These are phyloP conservation scores for Helarctos malayanus DNA, from an alignment of 2,797 vertebrate genomes.

Conservation along the genomic window DNA sequence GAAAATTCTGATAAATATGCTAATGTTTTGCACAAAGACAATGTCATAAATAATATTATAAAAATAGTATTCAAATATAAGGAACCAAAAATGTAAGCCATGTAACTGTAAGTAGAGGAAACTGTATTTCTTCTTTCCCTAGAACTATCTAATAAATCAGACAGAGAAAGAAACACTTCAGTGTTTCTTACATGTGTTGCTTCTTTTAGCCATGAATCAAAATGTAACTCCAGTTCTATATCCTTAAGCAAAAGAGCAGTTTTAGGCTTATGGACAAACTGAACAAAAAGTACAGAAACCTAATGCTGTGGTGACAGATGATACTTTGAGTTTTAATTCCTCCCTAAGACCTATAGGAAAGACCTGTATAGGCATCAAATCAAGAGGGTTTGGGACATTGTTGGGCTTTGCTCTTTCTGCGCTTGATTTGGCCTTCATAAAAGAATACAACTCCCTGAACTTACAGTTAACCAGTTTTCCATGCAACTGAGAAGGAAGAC, in stretches of 20 bases:
- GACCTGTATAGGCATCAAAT: background rate
- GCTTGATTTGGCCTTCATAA: conserved; percentile 15
- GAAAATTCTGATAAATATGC: background rate
- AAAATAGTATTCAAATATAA: conserved; percentile 21
- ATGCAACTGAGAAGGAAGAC: background rate
- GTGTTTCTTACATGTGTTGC: background rate
- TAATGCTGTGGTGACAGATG: background rate
- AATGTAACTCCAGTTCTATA: background rate
- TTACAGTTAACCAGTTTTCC: background rate
- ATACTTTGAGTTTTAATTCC: conserved; percentile 14
- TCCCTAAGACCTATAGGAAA: background rate
- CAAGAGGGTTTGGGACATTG: background rate
- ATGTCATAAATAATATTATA: background rate
- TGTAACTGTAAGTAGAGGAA: background rate
- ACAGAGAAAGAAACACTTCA: conserved; percentile 7
- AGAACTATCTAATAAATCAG: conserved; percentile 27
- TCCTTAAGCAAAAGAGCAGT: background rate
- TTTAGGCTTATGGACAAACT: background rate
- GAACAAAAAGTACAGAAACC: background rate
- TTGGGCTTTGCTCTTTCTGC: background rate
- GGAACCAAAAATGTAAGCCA: background rate
- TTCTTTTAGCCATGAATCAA: background rate
- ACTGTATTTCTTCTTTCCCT: background rate
- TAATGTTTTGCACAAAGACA: background rate
- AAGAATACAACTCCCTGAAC: background rate